phyloP scores from a whole-genome alignment of 2,888 invertebrate genomes.

The Macrosiphum euphorbiae region DNA sequence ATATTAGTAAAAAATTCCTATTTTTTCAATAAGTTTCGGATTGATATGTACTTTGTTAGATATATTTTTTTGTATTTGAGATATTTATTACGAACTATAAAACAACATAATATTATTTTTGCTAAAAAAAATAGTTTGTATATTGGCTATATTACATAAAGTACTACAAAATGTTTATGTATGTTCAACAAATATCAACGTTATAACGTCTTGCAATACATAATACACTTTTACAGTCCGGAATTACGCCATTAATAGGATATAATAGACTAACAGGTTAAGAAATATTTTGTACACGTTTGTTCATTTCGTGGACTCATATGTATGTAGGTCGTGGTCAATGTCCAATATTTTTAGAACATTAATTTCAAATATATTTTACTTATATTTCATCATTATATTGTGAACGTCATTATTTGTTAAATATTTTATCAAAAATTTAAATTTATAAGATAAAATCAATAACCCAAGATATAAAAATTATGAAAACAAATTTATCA shows the following conservation, averaged over 20 bases:
- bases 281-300: slow-evolving; percentile 51
- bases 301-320: slow-evolving; percentile 28
- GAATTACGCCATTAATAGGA: slow-evolving; percentile 60
- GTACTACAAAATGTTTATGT: not conserved
- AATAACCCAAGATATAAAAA: not conserved
- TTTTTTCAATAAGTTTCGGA: not conserved
- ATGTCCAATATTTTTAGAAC: slow-evolving; percentile 59
- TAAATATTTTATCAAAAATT: slow-evolving; percentile 16
- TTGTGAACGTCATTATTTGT: slow-evolving; percentile 42
- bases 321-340: slow-evolving; percentile 55
- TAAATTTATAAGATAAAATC: not conserved
- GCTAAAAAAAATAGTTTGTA: not conserved
- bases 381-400: slow-evolving; percentile 54
- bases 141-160: not conserved
- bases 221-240: not conserved
- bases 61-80: not conserved
- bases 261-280: slow-evolving; percentile 57
- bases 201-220: not conserved
- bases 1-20: not conserved
- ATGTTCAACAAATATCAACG: not conserved
- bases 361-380: slow-evolving; percentile 45
- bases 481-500: not conserved
- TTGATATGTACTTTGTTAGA: not conserved
- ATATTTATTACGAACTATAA: not conserved
- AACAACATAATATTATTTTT: not conserved